Percentiles rank a stretch among this genome's conserved stretches.
Conservation (phyloP, 2,113 vertebrate species). For the Pseudorhombus dupliciocellatus region DNA sequence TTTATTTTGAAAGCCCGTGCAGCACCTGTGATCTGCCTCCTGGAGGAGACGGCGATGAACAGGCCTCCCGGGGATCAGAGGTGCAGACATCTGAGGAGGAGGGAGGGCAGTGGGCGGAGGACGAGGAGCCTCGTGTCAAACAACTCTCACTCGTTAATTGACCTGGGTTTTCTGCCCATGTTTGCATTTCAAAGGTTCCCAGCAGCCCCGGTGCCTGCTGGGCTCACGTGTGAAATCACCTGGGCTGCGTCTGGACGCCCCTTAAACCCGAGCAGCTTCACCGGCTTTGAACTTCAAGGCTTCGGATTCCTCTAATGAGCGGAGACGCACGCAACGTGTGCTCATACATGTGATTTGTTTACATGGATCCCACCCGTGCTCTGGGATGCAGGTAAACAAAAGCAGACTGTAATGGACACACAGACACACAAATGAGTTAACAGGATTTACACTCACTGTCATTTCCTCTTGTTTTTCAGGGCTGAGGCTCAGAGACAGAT, state of each 20-base stretch:
- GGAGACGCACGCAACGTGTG: not conserved
- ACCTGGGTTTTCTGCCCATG: constrained; percentile 11
- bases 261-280: not conserved
- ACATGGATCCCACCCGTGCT: no score
- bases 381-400: not conserved
- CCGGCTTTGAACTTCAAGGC: not conserved
- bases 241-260: constrained; percentile 7
- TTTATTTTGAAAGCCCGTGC: no score
- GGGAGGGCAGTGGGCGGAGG: no score
- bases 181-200: constrained; percentile 48
- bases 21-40: not conserved
- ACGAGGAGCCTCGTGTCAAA: not conserved
- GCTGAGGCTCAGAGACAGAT: not conserved
- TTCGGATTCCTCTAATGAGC: not conserved
- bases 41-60: not conserved
- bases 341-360: no score
- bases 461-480: not conserved
- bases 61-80: constrained; percentile 2
- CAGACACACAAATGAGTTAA: no score
- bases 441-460: not conserved
- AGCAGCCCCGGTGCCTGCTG: not conserved
- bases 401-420: not conserved
- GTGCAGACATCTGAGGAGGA: not conserved
- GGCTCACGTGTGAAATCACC: constrained; percentile 11
- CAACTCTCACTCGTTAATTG: constrained; percentile 19